Base-by-base conservation (phyloP, 1,140 invertebrate species). In the Drosophila persimilis region DNA sequence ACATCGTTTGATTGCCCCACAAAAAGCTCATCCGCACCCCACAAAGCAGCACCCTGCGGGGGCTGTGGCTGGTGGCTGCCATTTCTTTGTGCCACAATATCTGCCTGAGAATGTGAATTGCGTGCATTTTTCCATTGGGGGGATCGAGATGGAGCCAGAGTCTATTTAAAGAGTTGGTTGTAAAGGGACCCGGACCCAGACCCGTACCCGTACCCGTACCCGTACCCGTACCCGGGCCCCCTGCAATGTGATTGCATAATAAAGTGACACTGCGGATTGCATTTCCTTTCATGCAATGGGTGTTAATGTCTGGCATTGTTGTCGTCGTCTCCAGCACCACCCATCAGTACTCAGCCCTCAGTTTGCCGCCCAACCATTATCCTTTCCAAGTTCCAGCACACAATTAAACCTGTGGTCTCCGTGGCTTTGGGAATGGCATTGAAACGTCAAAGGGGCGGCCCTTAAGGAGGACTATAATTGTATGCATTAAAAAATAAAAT, bases 281-380 rank as follows among this genome's bases (percentile, higher is more conserved):
- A 75, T 75, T 35, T 26, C 7, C 24, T 35, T 52, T 73, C 53
- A 53, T 46, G 67, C 44, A 35, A 44, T 17, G 53, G 26, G 53
- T 65, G 71, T 58, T 65, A 74, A 74, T 65, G 53, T 50, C 71
- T 64, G 35, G 29, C 48, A 58, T 73, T 73, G 69, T 73, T 46
- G 58, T 48, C 46, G 24, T 13, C 26, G 31, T 15, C 9, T 2
- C 6, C 7, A 9, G 1, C 9, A 2, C 6, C 7, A 9, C 5
- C 17, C 45, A 2, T 22, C 17, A 13, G 20, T 1, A 22, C 9
- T 4, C 13, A 22, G 20, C 2, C 29, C 9, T 4, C 13, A 15
- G 4, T 1, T 7, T 3, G 4, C 11, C 11, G 11, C 35, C 35
- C 35, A 39, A 5, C 35, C 31, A 6, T 53, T 53, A 29, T 39